Evolutionary conservation across 2,797 vertebrate species (phyloP), one percentile per base, ranked within the genome.

Genomic region (Catostomus latipinnis): DNA sequence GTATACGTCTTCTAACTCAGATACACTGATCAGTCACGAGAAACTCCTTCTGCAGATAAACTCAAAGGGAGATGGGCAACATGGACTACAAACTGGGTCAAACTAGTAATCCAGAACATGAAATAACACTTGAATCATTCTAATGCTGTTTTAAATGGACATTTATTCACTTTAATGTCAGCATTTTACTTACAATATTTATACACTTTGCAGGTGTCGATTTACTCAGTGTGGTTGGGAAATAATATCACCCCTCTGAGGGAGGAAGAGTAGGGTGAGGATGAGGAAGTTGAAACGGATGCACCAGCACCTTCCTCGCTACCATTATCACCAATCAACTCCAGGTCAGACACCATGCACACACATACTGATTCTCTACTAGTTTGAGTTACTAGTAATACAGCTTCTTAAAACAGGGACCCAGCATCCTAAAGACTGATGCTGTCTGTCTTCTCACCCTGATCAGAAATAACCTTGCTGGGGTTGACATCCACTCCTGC

Each of bases 401-500:
- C 22, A 22, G 2, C 22, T 22, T 22, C 22, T 22, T 22, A 22
- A 22, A 22, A 22, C 22, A 1, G 22, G 22, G 22, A 22, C 22
- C 22, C 22, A 22, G 22, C 22, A 22, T 22, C 22, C 22, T 22
- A 1, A 1, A 22, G 22, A 3, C 0, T 22, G 22, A 22, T 22
- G 22, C 22, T 22, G 22, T 22, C 9, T 81, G 2, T 81, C 0
- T 77, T 8, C 69, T 76, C 82, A 0, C 53, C 78, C 4, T 22
- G 76, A 85, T 63, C 89, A 99, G 98, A 93, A 99, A 99, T 65
- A 98, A 99, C 77, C 95, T 97, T 56, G 98, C 98, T 46, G 97
- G 98, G 0, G 98, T 99, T 22, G 98, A 99, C 84, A 97, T 99
- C 84, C 98, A 99, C 88, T 99, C 98, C 34, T 99, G 98, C 82